A percentile compares a stretch with the other conserved stretches of the same genome.
These are phyloP conservation scores for Phrynocephalus guinanensis DNA, from an alignment of 2,797 vertebrate genomes.

Conservation along the genomic window DNA sequence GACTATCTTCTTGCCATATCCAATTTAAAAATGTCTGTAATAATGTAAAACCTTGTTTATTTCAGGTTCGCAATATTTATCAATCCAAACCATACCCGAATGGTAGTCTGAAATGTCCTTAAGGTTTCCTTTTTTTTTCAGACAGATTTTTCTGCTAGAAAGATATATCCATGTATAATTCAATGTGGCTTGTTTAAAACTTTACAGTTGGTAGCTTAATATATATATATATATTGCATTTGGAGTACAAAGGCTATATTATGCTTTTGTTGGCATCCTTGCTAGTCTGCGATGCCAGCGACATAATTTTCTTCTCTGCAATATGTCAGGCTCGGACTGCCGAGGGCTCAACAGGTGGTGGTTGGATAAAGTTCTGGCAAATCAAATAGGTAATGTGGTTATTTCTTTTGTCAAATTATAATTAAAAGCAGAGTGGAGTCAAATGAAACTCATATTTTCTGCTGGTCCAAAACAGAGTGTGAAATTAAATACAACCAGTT, in stretches of 20 bases:
- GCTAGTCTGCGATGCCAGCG: constrained; percentile 71
- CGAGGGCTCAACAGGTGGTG: constrained; percentile 81
- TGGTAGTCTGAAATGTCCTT: constrained; percentile 62
- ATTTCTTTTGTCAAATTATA: constrained; percentile 84
- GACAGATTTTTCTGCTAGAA: constrained; percentile 65
- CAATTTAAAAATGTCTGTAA: constrained; percentile 56
- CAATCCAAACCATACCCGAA: constrained; percentile 58
- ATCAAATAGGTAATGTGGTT: constrained; percentile 78
- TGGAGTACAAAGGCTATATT: constrained; percentile 78
- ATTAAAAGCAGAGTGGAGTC: constrained; percentile 78
- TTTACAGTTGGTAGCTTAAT: constrained; percentile 81
- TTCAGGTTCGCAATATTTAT: constrained; percentile 69
- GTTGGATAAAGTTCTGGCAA: constrained; percentile 81
- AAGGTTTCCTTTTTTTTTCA: constrained; percentile 46
- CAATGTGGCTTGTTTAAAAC: constrained; percentile 80
- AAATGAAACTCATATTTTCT: constrained; percentile 77
- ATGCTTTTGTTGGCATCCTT: constrained; percentile 80
- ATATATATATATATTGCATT: constrained; percentile 74
- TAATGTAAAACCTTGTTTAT: constrained; percentile 65
- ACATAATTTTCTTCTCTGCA: constrained; percentile 77
- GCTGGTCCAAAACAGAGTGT: constrained; percentile 66
- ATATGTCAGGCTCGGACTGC: constrained; percentile 77
- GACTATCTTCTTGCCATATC: constrained; percentile 59
- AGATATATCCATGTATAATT: constrained; percentile 73
- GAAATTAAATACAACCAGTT: constrained; percentile 71